phyloP scores from a whole-genome alignment of 2,113 vertebrate genomes.

The Aleadryas rufinucha region DNA sequence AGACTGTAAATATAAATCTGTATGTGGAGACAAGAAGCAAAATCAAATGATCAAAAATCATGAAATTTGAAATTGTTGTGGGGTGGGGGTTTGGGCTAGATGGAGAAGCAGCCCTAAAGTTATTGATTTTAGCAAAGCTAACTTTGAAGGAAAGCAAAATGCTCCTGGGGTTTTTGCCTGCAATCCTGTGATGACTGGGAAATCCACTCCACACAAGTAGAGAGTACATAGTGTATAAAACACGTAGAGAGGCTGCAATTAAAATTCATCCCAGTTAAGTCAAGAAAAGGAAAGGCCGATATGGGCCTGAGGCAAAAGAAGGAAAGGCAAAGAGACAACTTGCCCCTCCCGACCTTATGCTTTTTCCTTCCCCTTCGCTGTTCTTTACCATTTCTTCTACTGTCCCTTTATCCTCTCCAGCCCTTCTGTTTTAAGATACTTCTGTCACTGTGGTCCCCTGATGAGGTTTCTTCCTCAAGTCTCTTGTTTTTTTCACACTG shows the following conservation, averaged over 20 bases:
- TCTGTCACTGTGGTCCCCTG: slow-evolving; percentile 56
- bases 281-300: slow-evolving; percentile 68
- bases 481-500: background rate
- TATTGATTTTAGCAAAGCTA: slow-evolving; percentile 67
- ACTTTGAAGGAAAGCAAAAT: slow-evolving; percentile 68
- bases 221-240: slow-evolving; percentile 59
- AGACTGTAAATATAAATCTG: background rate
- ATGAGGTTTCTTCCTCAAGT: slow-evolving; percentile 44
- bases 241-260: slow-evolving; percentile 52
- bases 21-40: background rate
- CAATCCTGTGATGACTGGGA: slow-evolving; percentile 70
- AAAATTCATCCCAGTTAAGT: slow-evolving; percentile 73
- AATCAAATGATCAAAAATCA: background rate
- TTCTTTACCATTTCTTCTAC: slow-evolving; percentile 57
- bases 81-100: background rate
- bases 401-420: slow-evolving; percentile 57
- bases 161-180: slow-evolving; percentile 64
- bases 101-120: slow-evolving; percentile 36
- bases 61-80: background rate
- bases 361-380: slow-evolving; percentile 49
- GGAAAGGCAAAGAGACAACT: slow-evolving; percentile 69
- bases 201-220: slow-evolving; percentile 68
- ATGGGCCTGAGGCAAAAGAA: slow-evolving; percentile 67
- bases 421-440: slow-evolving; percentile 60
- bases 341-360: slow-evolving; percentile 61